Evolutionary conservation across 1,140 invertebrate species (phyloP), one percentile per base, ranked within the genome.

Genomic region (Cyphomyrmex costatus): DNA sequence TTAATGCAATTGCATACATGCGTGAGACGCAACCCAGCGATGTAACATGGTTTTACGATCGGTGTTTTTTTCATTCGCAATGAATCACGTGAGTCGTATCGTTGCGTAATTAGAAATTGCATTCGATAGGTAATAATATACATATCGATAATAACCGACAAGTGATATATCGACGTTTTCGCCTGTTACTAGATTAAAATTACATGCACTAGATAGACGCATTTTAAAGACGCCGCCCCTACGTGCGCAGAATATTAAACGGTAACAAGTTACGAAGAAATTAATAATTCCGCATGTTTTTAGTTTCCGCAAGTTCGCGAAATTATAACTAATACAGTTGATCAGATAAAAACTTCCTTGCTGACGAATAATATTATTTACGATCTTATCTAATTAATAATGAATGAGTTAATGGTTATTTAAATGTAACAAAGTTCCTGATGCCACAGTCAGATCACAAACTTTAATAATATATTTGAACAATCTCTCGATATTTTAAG

Each of bases 81-180:
- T 61, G 42, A 73, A 82, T 58, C 77, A 80, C 51, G 49, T 7
- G 66, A 82, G 14, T 82, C 33, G 56, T 19, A 30, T 51, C 21
- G 21, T 83, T 73, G 53, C 33, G 12, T 73, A 73, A 83, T 83
- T 74, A 56, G 53, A 74, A 83, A 83, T 83, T 60, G 24, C 42
- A 27, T 33, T 60, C 12, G 19, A 1, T 30, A 27, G 14, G 66
- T 83, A 83, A 83, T 60, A 42, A 30, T 56, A 42, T 6, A 56
- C 16, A 49, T 74, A 74, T 74, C 68, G 27, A 74, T 83, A 83
- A 60, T 83, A 60, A 24, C 24, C 27, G 79, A 73, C 19, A 42
- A 33, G 42, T 36, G 33, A 68, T 14, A 30, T 49, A 80, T 68
- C 77, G 30, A 58, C 46, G 33, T 70, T 74, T 61, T 60, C 53